These are phyloP conservation scores for Spheniscus mendiculus DNA, from an alignment of 2,113 vertebrate genomes.

Conservation along the genomic window DNA sequence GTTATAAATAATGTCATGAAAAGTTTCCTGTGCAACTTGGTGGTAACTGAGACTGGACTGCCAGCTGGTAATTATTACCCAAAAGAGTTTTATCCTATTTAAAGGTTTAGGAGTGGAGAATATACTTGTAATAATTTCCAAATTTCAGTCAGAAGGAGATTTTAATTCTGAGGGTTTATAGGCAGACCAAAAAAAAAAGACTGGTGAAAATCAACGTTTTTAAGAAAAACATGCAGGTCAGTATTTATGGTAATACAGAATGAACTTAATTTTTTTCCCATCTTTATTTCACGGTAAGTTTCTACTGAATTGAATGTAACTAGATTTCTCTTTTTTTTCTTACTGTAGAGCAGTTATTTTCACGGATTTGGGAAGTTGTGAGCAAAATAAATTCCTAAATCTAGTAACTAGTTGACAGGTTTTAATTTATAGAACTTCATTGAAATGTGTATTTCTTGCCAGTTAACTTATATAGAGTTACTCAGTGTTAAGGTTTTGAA, in stretches of 20 bases:
- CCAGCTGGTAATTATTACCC: background rate
- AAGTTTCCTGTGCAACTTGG: background rate
- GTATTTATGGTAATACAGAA: background rate
- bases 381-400: background rate
- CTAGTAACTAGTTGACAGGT: background rate
- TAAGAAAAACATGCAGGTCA: background rate
- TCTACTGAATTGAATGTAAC: background rate
- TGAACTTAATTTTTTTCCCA: background rate
- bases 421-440: background rate
- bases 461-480: background rate
- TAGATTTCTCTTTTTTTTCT: background rate
- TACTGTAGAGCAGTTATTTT: background rate
- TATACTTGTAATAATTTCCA: background rate
- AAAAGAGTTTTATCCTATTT: background rate
- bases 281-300: background rate
- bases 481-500: background rate
- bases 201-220: background rate
- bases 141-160: background rate
- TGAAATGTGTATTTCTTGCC: background rate
- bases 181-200: background rate
- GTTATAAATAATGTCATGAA: background rate
- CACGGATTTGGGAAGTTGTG: background rate
- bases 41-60: background rate
- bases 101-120: background rate
- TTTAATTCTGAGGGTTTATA: background rate